These are phyloP conservation scores for Chrysina gloriosa DNA, from an alignment of 2,888 invertebrate genomes.

Conservation along the genomic window DNA sequence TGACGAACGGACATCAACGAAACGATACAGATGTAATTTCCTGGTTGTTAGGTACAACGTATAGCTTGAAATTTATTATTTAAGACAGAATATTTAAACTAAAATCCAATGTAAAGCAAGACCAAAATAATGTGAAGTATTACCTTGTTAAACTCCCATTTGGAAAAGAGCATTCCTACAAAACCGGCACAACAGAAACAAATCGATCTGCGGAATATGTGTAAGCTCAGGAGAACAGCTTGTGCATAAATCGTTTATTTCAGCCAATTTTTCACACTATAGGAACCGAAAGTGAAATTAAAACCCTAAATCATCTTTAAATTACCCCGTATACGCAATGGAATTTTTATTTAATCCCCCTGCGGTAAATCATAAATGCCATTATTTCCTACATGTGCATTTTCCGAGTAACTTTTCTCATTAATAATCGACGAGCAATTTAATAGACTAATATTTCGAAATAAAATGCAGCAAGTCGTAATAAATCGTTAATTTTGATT, in stretches of 20 bases:
- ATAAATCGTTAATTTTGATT: constrained; percentile 16
- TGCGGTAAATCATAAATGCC: constrained; percentile 15
- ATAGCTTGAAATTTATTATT: no score
- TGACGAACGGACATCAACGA: no score
- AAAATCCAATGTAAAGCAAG: no score
- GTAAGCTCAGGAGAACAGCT: not conserved
- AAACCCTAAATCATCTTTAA: constrained; percentile 12
- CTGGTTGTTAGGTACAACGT: no score
- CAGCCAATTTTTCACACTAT: not conserved
- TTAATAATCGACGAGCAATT: not conserved
- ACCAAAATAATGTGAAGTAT: no score
- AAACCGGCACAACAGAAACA: no score
- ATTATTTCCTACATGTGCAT: not conserved
- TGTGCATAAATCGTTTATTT: constrained; percentile 5
- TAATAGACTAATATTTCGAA: not conserved
- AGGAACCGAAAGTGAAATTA: constrained; percentile 11
- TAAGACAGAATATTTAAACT: no score
- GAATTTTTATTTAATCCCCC: constrained; percentile 21
- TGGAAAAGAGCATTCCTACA: no score
- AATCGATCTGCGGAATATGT: not conserved
- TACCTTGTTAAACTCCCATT: no score
- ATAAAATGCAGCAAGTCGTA: constrained; percentile 5
- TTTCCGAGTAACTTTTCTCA: not conserved
- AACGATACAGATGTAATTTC: no score
- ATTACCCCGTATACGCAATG: constrained; percentile 10